These are phyloP conservation scores for Pseudolycoriella hygida DNA, from an alignment of 2,888 invertebrate genomes.

Conservation along the genomic window DNA sequence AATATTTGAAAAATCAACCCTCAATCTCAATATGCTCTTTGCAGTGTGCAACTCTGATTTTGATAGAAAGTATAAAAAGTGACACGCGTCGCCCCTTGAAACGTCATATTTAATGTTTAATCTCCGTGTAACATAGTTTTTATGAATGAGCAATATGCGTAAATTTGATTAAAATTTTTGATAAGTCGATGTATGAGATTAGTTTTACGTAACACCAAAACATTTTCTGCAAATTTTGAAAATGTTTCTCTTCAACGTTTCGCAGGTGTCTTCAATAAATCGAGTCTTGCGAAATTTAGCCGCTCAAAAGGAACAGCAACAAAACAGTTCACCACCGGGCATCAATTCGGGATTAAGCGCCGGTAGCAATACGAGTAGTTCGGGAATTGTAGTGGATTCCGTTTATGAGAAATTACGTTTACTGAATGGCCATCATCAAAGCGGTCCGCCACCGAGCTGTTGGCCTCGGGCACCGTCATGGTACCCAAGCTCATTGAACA, in stretches of 20 bases:
- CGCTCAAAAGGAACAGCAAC: constrained; percentile 86
- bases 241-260: too few relatives aligned
- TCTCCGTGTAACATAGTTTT: too few relatives aligned
- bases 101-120: too few relatives aligned
- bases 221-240: too few relatives aligned
- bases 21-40: too few relatives aligned
- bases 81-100: too few relatives aligned
- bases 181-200: background rate
- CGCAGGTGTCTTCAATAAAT: constrained; percentile 97
- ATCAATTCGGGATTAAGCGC: background rate
- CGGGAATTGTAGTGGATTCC: background rate
- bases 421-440: background rate
- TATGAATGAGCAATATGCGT: background rate
- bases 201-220: too few relatives aligned
- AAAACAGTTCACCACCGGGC: constrained; percentile 8
- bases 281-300: constrained; percentile 91
- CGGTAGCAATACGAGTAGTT: background rate
- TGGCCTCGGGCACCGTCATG: background rate
- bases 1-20: too few relatives aligned
- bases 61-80: too few relatives aligned
- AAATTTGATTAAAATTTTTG: background rate
- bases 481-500: background rate
- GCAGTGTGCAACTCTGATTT: too few relatives aligned
- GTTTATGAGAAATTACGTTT: constrained; percentile 3
- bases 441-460: background rate